Base-by-base conservation (phyloP, 2,113 vertebrate genomes). In the Lamprologus sp. region DNA sequence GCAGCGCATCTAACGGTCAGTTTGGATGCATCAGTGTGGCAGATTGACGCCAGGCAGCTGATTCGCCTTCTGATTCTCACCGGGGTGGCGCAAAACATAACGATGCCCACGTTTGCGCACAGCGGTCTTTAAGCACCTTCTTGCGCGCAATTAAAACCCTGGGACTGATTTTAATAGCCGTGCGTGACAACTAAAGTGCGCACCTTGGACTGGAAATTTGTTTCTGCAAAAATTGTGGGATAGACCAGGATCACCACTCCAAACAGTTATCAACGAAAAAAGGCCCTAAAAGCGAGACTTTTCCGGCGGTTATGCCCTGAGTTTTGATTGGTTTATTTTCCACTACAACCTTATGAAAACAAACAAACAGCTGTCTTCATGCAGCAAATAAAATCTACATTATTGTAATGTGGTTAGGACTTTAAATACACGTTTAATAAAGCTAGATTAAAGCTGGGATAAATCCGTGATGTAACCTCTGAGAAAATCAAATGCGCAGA, bases 1-100 rank as follows among this genome's bases (percentile, higher is more conserved):
- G 80, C 95, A 92, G 42, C 92, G 95, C 95, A 90, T 94, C 84
- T 94, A 94, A 94, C 95, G 89, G 95, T 53, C 90, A 81, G 68
- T 31, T 93, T 91, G 97, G 96, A 96, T 96, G 96, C 93, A 95
- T 97, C 95, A 90, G 95, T 92, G 95, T 94, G 95, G 96, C 96
- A 96, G 96, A 86, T 84, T 96, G 93, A 94, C 87, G 93, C 89
- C 42, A 79, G 94, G 96, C 89, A 93, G 85, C 91, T 87, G 87
- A 65, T 21, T 77, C 73, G 28, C 26, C 26, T 77, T 82, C 51
- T 83, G 55, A 73, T 49, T 77, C 60, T 35, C 23, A 21, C 54
- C 49, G 49, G 6, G 54, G 51, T 40, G 83, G 87, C 51, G 65
- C 89, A 58, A 89, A 91, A 91, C 54, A 84, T 73, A 88, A 79